Evolutionary conservation across 2,888 invertebrate genomes (phyloP).

Genomic region (Phortica magna): DNA sequence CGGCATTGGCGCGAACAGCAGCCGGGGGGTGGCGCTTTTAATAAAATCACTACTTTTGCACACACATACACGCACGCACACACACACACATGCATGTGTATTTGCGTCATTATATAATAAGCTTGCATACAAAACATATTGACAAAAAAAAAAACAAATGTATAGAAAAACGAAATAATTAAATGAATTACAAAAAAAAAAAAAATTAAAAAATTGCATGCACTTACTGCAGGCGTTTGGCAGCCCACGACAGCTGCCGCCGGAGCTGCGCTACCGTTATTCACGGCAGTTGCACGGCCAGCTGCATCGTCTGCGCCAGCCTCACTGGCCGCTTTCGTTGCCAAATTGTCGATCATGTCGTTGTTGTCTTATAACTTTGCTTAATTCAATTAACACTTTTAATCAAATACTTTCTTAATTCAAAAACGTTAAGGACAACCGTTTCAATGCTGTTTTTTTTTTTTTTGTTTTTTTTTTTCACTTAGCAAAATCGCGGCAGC

Average conservation of each 20-base stretch:
- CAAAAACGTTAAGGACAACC: too few species aligned
- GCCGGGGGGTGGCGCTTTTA: too few species aligned
- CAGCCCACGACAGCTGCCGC: not conserved
- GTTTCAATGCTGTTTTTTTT: too few species aligned
- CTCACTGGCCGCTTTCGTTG: not conserved
- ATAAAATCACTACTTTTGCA: too few species aligned
- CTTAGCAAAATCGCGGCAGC: too few species aligned
- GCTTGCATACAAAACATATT: not conserved
- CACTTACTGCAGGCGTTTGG: not conserved
- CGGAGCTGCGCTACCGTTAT: conserved; percentile 3
- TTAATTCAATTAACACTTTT: not conserved
- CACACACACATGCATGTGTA: not conserved
- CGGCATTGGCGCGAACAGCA: too few species aligned
- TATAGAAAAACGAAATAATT: not conserved
- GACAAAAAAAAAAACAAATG: not conserved
- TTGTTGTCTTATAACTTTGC: not conserved
- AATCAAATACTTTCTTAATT: not conserved
- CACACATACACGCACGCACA: not conserved
- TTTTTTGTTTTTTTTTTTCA: too few species aligned
- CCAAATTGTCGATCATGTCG: not conserved
- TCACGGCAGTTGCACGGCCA: not conserved
- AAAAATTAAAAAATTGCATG: not conserved
- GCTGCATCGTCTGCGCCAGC: not conserved
- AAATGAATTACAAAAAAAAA: not conserved
- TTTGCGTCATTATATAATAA: not conserved